phyloP scores from a whole-genome alignment of 2,888 invertebrate species.

The Acrocera orbiculus region DNA sequence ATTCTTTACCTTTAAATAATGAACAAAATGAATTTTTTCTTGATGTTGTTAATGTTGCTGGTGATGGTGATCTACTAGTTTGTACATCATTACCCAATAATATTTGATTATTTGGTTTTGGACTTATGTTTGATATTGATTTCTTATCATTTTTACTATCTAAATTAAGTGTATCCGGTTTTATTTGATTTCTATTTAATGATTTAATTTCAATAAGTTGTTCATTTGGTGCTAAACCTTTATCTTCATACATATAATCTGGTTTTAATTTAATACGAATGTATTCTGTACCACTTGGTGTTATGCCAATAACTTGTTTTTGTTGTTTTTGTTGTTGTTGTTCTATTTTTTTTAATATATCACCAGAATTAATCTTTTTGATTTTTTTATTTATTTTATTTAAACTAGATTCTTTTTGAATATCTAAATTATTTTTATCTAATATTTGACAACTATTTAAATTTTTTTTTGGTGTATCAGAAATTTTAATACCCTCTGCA shows the following conservation, averaged over 20 bases:
- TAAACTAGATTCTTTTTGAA: slow-evolving; percentile 16
- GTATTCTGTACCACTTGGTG: slow-evolving; percentile 33
- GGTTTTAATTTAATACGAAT: slow-evolving; percentile 56
- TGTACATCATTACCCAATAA: slow-evolving; percentile 16
- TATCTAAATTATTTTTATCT: slow-evolving; percentile 8
- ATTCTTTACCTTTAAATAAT: slow-evolving; percentile 52
- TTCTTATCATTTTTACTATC: slow-evolving; percentile 29
- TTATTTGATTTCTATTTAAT: slow-evolving; percentile 25
- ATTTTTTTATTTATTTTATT: slow-evolving; percentile 2
- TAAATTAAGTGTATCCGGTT: slow-evolving; percentile 44
- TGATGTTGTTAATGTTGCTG: slow-evolving; percentile 44
- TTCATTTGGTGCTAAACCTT: slow-evolving; percentile 32
- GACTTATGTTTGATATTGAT: slow-evolving; percentile 34
- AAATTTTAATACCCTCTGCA: slow-evolving; percentile 41
- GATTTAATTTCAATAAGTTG: slow-evolving; percentile 25
- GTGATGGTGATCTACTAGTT: slow-evolving; percentile 45
- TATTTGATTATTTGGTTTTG: slow-evolving; percentile 29
- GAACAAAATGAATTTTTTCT: slow-evolving; percentile 69
- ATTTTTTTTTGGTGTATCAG: slow-evolving; percentile 22
- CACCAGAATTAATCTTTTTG: neutral
- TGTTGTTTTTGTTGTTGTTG: slow-evolving; percentile 4
- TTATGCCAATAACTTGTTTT: slow-evolving; percentile 24
- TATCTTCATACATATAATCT: slow-evolving; percentile 48
- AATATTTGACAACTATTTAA: slow-evolving; percentile 19
- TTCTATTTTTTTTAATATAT: slow-evolving; percentile 2